Evolutionary conservation across 2,888 invertebrate genomes (phyloP).

Genomic region (Trissolcus japonicus): DNA sequence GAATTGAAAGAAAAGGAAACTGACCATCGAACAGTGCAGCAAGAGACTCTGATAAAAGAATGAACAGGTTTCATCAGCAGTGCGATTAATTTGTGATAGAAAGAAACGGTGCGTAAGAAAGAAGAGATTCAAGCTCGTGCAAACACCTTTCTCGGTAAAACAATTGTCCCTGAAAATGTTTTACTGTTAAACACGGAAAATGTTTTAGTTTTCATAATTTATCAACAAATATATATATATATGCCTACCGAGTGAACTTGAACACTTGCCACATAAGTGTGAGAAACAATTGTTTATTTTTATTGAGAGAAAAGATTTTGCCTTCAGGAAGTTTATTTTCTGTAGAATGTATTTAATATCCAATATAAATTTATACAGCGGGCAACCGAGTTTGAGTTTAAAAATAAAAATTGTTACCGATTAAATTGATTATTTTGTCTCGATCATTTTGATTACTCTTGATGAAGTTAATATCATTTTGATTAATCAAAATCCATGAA

Average conservation of each 20-base stretch:
- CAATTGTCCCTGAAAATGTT: neutral
- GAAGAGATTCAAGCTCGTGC: neutral
- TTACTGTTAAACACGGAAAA: neutral
- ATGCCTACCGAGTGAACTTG: slow-evolving; percentile 66
- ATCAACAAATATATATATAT: neutral
- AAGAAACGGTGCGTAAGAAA: neutral
- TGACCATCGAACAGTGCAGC: neutral
- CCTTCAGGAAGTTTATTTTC: slow-evolving; percentile 50
- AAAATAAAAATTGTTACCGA: slow-evolving; percentile 62
- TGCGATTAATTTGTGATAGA: neutral
- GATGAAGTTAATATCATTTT: slow-evolving; percentile 60
- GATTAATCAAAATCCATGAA: slow-evolving; percentile 64
- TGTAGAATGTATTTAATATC: neutral
- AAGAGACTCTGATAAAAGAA: neutral
- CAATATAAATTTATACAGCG: too few species aligned
- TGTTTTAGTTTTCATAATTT: neutral
- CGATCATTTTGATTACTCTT: slow-evolving; percentile 61
- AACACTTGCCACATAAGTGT: slow-evolving; percentile 66
- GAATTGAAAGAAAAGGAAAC: neutral
- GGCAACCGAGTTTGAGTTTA: too few species aligned
- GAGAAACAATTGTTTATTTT: slow-evolving; percentile 56
- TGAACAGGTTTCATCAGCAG: neutral
- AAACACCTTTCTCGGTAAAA: neutral
- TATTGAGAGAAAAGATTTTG: slow-evolving; percentile 37
- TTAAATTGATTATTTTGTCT: slow-evolving; percentile 30